These are phyloP conservation scores for Lates calcarifer DNA, from an alignment of 2,113 vertebrate species.

Conservation along the genomic window DNA sequence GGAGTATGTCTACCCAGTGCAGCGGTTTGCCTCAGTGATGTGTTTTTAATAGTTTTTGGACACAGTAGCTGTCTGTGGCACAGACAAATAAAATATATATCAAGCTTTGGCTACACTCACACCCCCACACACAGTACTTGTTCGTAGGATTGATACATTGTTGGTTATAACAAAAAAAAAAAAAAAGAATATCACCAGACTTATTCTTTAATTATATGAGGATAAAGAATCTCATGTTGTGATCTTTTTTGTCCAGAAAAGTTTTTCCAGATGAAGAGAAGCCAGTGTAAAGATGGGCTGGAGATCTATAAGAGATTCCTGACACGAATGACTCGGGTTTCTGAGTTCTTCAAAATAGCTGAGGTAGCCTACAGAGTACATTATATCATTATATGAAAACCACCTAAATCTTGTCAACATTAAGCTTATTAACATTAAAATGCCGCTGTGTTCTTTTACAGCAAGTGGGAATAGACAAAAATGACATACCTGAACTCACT, in stretches of 20 bases:
- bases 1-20: background rate
- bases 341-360: conserved; percentile 98
- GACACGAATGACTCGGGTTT: conserved; percentile 97
- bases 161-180: background rate
- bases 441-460: conserved; percentile 74
- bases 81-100: background rate
- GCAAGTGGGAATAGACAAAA: conserved; percentile 99
- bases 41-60: background rate
- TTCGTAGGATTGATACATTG: too few relatives aligned
- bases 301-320: conserved; percentile 99
- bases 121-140: too few relatives aligned
- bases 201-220: background rate
- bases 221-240: background rate
- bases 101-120: background rate
- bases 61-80: background rate
- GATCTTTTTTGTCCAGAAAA: conserved; percentile 87
- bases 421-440: conserved; percentile 29
- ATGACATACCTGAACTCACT: conserved; percentile 98
- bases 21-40: background rate
- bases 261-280: conserved; percentile 99
- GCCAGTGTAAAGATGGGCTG: conserved; percentile 98
- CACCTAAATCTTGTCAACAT: background rate
- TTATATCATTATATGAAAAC: background rate
- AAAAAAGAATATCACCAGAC: background rate
- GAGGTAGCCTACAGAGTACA: conserved; percentile 85